Percentiles rank a stretch among this genome's conserved stretches.
These are phyloP conservation scores for Zaprionus taronus DNA, from an alignment of 1,140 invertebrate genomes.

Conservation along the genomic window DNA sequence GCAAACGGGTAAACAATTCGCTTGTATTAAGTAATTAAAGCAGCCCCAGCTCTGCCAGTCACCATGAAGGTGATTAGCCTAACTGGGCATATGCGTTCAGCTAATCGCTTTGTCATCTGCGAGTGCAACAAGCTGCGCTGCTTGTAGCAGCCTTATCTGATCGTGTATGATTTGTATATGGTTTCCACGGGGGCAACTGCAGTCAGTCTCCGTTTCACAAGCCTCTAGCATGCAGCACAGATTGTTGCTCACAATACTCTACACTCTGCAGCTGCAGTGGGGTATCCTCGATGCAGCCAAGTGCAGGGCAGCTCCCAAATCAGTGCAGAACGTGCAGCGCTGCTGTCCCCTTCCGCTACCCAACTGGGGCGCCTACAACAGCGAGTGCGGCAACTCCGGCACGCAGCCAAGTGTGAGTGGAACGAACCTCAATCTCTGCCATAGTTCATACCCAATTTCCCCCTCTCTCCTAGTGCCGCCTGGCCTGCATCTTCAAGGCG, in stretches of 20 bases:
- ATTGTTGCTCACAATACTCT: constrained; percentile 12
- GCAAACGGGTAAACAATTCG: background rate
- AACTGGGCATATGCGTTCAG: constrained; percentile 6
- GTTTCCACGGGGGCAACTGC: background rate
- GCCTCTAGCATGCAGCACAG: constrained; percentile 34
- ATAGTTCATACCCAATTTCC: background rate
- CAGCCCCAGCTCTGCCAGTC: background rate
- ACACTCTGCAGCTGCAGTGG: background rate
- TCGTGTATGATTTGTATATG: background rate
- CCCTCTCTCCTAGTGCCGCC: constrained; percentile 50
- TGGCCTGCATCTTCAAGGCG: constrained; percentile 68
- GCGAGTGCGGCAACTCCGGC: constrained; percentile 55
- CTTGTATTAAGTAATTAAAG: constrained; percentile 26
- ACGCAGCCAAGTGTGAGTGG: constrained; percentile 57
- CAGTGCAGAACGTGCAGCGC: constrained; percentile 65
- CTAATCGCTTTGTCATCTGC: constrained; percentile 28
- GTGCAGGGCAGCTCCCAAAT: constrained; percentile 63
- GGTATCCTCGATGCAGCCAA: constrained; percentile 33
- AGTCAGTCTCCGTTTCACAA: background rate
- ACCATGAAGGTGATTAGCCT: constrained; percentile 16
- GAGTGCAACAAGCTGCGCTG: background rate
- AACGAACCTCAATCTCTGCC: background rate
- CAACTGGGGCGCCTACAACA: constrained; percentile 64
- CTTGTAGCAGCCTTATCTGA: constrained; percentile 20
- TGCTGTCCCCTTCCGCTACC: constrained; percentile 68